These are phyloP conservation scores for Nasonia oneida DNA, from an alignment of 2,888 invertebrate species.

Conservation along the genomic window DNA sequence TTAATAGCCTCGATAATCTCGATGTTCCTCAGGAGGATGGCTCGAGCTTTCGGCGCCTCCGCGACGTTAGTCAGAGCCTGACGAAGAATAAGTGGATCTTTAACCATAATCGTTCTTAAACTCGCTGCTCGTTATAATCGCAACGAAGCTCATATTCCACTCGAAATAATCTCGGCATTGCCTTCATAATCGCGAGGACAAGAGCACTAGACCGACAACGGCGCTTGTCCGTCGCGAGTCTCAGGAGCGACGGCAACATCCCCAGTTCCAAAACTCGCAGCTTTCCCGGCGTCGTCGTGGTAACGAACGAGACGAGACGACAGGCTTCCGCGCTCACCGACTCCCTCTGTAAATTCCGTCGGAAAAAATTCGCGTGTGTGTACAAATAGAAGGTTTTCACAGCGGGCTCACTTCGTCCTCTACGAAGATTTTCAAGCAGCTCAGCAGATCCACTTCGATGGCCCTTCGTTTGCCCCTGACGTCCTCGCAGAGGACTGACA, in stretches of 20 bases:
- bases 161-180: conserved; percentile 24
- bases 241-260: background rate
- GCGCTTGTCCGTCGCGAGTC: background rate
- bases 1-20: conserved; percentile 64
- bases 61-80: conserved; percentile 69
- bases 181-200: conserved; percentile 51
- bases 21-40: conserved; percentile 60
- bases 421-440: conserved; percentile 71
- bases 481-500: conserved; percentile 74
- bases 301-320: conserved; percentile 67
- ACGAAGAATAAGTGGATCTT: background rate
- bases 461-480: conserved; percentile 75
- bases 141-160: background rate
- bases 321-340: conserved; percentile 65
- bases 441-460: conserved; percentile 73
- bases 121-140: too few relatives aligned
- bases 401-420: conserved; percentile 71
- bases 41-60: conserved; percentile 66
- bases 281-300: conserved; percentile 67
- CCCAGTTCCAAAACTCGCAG: conserved; percentile 49
- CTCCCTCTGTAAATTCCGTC: conserved; percentile 63
- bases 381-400: background rate
- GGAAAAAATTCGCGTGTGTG: background rate
- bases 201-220: background rate
- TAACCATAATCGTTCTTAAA: too few relatives aligned